A percentile compares a stretch with the other conserved stretches of the same genome.
Evolutionary conservation across 2,888 invertebrate species (phyloP).

Genomic region (Meloe dianella): DNA sequence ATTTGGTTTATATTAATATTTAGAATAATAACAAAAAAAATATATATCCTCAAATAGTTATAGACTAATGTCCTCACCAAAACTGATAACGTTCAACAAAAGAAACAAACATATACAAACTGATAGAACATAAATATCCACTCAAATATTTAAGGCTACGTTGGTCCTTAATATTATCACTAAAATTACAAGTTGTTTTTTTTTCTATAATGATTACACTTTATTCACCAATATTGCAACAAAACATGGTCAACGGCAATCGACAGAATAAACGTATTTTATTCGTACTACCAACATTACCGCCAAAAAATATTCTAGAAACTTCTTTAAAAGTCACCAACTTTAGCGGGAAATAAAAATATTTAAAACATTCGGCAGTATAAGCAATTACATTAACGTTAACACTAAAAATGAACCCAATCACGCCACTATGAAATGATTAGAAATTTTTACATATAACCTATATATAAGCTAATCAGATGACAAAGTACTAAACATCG

Average conservation of each 20-base stretch:
- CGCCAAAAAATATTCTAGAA: neutral
- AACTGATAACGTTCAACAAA: neutral
- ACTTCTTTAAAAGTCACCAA: neutral
- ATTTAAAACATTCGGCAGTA: neutral
- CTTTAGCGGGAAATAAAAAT: neutral
- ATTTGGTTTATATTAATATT: neutral
- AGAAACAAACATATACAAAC: neutral
- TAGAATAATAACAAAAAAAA: neutral
- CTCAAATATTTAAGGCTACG: neutral
- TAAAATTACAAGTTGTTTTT: neutral
- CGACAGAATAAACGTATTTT: constrained; percentile 2
- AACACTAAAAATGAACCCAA: too few relatives aligned
- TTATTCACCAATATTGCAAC: constrained; percentile 10
- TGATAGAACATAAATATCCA: neutral
- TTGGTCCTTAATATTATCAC: constrained; percentile 1
- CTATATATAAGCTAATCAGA: too few relatives aligned
- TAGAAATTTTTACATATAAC: too few relatives aligned
- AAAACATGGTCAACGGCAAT: constrained; percentile 9
- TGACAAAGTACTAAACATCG: too few relatives aligned
- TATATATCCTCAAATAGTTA: neutral
- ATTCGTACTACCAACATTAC: neutral
- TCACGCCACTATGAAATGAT: too few relatives aligned
- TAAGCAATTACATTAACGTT: neutral
- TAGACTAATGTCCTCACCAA: neutral
- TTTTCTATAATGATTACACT: neutral